Evolutionary conservation across 2,797 vertebrate species (phyloP).

Genomic region (Hippopotamyrus pictus): DNA sequence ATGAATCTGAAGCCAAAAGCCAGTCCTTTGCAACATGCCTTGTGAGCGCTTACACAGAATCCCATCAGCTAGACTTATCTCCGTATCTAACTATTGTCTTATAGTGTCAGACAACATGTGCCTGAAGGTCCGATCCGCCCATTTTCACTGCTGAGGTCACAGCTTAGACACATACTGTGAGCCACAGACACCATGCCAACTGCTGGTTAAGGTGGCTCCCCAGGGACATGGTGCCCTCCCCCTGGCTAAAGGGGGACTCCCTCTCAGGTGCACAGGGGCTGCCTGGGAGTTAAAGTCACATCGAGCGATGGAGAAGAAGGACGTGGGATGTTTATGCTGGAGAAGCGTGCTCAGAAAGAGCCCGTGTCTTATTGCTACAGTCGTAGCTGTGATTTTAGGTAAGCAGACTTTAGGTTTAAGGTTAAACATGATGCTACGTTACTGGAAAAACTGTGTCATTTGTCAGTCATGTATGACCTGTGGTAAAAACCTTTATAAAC

Average conservation of each 20-base stretch:
- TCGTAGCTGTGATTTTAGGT: constrained; percentile 62
- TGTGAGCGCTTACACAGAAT: not conserved
- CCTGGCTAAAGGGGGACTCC: not conserved
- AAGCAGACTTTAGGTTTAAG: not conserved
- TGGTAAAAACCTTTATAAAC: not conserved
- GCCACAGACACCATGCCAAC: not conserved
- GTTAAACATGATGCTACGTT: not conserved
- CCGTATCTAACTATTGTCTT: not conserved
- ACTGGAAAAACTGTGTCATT: not conserved
- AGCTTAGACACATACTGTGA: not conserved
- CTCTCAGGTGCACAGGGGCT: not conserved
- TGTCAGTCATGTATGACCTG: not conserved
- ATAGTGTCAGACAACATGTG: not conserved
- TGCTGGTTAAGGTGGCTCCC: not conserved
- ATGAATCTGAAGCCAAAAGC: not conserved
- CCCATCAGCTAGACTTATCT: not conserved
- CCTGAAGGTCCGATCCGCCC: not conserved
- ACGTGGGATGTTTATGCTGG: constrained; percentile 39
- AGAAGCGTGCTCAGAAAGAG: constrained; percentile 50
- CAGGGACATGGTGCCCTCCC: not conserved
- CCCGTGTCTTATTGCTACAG: constrained; percentile 63
- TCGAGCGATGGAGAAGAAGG: constrained; percentile 49
- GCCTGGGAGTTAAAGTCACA: not conserved
- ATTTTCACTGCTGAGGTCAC: not conserved
- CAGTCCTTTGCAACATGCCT: not conserved